Conservation (phyloP, 1,140 invertebrate species). For the Charaxes varanes region DNA sequence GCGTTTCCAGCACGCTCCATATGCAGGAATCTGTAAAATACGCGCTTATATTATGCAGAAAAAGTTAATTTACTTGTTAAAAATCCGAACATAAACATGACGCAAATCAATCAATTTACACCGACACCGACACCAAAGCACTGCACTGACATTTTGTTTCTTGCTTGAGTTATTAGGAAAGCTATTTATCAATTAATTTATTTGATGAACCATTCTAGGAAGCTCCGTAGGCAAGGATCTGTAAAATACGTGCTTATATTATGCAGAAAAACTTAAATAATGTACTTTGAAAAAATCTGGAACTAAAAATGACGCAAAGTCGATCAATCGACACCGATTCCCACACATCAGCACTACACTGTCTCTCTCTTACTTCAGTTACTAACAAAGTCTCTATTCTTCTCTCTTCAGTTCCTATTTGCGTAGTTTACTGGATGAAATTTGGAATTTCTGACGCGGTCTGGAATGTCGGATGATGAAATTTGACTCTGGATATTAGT, state of each 20-base stretch:
- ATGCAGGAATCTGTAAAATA: conserved; percentile 18
- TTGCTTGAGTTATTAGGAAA: conserved; percentile 47
- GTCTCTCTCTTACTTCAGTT: conserved; percentile 40
- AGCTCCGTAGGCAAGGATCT: conserved; percentile 18
- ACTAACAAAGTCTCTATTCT: conserved; percentile 53
- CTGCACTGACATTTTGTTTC: no score
- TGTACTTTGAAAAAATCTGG: conserved; percentile 1
- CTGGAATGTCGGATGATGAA: no score
- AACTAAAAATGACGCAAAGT: no score
- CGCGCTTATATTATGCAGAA: conserved; percentile 1
- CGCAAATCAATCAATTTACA: no score
- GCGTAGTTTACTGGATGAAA: no score
- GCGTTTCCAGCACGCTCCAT: conserved; percentile 17
- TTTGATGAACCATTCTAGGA: conserved; percentile 19
- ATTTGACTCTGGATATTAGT: no score
- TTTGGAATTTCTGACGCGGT: no score
- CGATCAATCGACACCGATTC: no score
- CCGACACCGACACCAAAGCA: no score
- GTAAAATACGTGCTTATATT: conserved; percentile 10
- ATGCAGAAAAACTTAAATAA: background rate
- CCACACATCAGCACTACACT: no score
- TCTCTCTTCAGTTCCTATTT: no score
- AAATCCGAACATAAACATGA: no score
- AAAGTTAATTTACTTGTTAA: background rate
- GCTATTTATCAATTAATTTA: conserved; percentile 52